Evolutionary conservation across 2,113 vertebrate genomes (phyloP), one percentile per base, ranked within the genome.

Genomic region (Cyprinodon tularosa): DNA sequence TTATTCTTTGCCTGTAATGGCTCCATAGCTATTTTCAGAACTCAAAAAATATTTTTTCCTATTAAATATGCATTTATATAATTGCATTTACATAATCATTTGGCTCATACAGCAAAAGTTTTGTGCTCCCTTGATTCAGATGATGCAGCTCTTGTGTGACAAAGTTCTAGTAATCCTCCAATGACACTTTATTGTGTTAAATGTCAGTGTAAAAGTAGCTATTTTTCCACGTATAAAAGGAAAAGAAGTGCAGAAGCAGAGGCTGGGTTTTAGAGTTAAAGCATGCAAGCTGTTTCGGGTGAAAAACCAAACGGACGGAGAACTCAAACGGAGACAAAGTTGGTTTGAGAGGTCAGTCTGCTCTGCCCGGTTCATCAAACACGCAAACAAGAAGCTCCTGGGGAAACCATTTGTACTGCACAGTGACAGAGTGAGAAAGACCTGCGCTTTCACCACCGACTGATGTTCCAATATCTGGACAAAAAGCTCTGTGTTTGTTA

Each of bases 391-490:
- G 62, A 42, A 69, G 62, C 79, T 70, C 71, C 72, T 37, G 29
- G 44, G 65, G 53, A 79, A 91, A 91, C 72, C 83, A 0, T 74
- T 60, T 38, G 69, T 37, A 60, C 9, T 40, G n/a, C 29, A 38
- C 20, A 76, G 70, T 20, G 12, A 73, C 59, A 10, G 45, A 76
- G 22, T 3, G 36, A 42, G 50, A 47, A 48, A 11, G 61, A 37
- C 53, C 66, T 70, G 47, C 85, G 83, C 78, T 84, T 81, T 89
- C 22, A 78, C 74, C 74, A 67, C 72, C 78, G 74, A 81, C 71
- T 67, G 72, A 64, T 44, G 63, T 85, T 75, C 83, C 84, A 83
- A 76, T 39, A 78, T 40, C 70, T 17, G 22, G 12, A 61, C n/a
- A 50, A 60, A 66, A 74, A 72, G 48, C 44, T 78, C 62, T 64